phyloP scores from a whole-genome alignment of 2,113 vertebrate genomes.

The Epinephelus cyanopodus region DNA sequence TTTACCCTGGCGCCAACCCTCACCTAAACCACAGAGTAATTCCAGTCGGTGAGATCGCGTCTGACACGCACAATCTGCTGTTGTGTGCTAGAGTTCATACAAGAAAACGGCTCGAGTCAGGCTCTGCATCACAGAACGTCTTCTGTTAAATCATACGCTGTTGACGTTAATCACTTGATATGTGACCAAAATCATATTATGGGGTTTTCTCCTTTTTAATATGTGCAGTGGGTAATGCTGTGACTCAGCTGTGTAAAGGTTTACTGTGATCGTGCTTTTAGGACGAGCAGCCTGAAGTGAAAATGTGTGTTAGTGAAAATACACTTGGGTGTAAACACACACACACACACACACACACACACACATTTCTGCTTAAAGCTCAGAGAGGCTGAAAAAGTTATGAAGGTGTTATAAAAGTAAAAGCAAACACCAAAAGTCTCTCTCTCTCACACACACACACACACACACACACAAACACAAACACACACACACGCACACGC shows the following conservation, averaged over 20 bases:
- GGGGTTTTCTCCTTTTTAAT: not conserved
- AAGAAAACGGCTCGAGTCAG: not conserved
- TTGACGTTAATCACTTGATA: not conserved
- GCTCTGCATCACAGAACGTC: not conserved
- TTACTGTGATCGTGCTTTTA: constrained; percentile 31
- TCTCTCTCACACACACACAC: not conserved
- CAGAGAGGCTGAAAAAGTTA: constrained; percentile 31
- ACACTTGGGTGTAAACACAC: constrained; percentile 35
- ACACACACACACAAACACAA: not conserved
- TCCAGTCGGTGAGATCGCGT: too few relatives aligned
- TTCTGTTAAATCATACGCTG: not conserved
- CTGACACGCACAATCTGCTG: too few relatives aligned
- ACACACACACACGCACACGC: not conserved
- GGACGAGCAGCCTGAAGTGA: constrained; percentile 32
- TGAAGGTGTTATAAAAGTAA: constrained; percentile 38
- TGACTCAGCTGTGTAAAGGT: not conserved
- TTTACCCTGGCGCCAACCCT: too few relatives aligned
- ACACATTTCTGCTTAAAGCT: not conserved
- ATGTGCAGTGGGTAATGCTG: not conserved
- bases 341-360: constrained; percentile 12
- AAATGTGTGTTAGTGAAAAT: constrained; percentile 56
- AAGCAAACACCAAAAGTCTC: not conserved
- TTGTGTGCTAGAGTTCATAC: too few relatives aligned
- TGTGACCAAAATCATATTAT: not conserved
- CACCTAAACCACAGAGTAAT: too few relatives aligned